Conservation (phyloP, 2,797 vertebrate genomes). For the Choloepus didactylus region DNA sequence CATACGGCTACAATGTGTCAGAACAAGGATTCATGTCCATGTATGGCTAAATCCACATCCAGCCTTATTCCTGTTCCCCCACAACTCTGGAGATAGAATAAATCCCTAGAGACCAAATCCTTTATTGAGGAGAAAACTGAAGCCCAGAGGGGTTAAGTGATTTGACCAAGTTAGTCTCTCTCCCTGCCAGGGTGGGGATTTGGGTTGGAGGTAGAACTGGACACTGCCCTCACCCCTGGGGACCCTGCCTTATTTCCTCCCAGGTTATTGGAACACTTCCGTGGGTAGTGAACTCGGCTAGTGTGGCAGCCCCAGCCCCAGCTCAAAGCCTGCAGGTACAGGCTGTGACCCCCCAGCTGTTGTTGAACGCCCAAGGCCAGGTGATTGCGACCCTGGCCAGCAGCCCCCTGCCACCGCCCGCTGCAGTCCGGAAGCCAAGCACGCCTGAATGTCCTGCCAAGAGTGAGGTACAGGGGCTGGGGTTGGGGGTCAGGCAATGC, state of each 20-base stretch:
- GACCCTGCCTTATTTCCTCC: constrained; percentile 47
- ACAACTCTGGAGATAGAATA: not conserved
- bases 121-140: not conserved
- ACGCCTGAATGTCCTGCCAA: constrained; percentile 86
- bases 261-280: constrained; percentile 97
- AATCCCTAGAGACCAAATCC: not conserved
- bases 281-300: constrained; percentile 93
- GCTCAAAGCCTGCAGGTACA: constrained; percentile 94
- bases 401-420: constrained; percentile 88
- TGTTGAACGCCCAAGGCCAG: constrained; percentile 96
- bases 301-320: constrained; percentile 89
- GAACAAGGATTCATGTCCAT: not conserved
- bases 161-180: not conserved
- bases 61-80: not conserved
- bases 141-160: not conserved
- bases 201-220: not conserved
- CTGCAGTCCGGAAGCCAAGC: constrained; percentile 90
- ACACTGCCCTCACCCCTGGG: not conserved
- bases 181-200: not conserved
- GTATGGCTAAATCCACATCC: not conserved
- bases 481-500: not conserved
- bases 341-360: constrained; percentile 94
- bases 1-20: not conserved
- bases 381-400: constrained; percentile 95
- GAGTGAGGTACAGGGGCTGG: constrained; percentile 86